Evolutionary conservation across 2,113 vertebrate genomes (phyloP).

Genomic region (Origma solitaria): DNA sequence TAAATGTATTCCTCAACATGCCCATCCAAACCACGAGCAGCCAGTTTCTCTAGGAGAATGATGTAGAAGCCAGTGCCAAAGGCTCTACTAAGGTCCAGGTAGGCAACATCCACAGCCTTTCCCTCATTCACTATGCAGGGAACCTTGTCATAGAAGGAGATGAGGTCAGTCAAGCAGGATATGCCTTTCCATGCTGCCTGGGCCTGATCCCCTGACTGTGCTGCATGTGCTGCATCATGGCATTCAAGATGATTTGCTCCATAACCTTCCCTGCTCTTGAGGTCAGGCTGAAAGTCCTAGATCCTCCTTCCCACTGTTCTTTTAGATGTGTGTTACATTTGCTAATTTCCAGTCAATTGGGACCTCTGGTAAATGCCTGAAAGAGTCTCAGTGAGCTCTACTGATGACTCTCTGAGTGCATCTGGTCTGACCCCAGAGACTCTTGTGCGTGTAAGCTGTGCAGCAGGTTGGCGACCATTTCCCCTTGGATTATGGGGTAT

Average conservation of each 20-base stretch:
- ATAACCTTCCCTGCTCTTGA: not conserved
- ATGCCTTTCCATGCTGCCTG: not conserved
- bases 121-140: not conserved
- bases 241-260: not conserved
- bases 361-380: not conserved
- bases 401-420: not conserved
- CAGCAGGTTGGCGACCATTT: not conserved
- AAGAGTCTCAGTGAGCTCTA: not conserved
- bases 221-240: accelerated
- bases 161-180: not conserved
- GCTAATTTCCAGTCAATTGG: not conserved
- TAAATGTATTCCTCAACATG: not conserved
- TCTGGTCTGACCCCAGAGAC: not conserved
- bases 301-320: not conserved
- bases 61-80: not conserved
- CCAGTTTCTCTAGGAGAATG: not conserved
- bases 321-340: not conserved
- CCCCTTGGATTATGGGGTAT: not conserved
- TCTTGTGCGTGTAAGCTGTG: not conserved
- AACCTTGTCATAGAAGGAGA: not conserved
- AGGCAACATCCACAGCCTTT: not conserved
- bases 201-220: not conserved
- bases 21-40: not conserved
- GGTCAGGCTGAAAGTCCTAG: not conserved
- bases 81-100: not conserved